Percentiles rank a stretch among this genome's conserved stretches.
Conservation (phyloP, 2,797 vertebrate genomes). For the Acanthurus tractus region DNA sequence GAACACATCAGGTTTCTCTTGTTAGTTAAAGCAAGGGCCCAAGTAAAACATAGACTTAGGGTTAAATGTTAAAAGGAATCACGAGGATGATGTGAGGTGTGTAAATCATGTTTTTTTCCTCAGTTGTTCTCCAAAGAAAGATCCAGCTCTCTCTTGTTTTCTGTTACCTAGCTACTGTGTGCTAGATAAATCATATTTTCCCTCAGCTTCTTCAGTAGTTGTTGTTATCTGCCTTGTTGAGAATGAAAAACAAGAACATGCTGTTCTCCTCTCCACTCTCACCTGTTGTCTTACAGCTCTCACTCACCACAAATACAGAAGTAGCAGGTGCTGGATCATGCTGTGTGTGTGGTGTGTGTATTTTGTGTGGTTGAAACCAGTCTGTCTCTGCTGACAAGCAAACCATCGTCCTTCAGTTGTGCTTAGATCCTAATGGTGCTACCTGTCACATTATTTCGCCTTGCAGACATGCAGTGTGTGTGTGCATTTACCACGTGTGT, state of each 20-base stretch:
- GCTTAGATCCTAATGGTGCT: conserved; percentile 22
- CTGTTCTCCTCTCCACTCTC: conserved; percentile 45
- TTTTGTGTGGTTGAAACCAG: conserved; percentile 10
- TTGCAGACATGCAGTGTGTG: background rate
- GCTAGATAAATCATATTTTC: conserved; percentile 32
- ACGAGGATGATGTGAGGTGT: background rate
- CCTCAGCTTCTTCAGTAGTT: background rate
- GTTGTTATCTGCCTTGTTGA: conserved; percentile 27
- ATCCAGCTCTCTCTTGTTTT: background rate
- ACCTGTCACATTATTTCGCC: conserved; percentile 46
- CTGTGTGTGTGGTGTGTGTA: conserved; percentile 21
- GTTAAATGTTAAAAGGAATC: background rate
- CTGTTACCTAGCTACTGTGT: background rate
- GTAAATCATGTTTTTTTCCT: background rate
- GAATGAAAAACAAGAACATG: conserved; percentile 53
- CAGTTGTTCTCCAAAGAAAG: background rate
- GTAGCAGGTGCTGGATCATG: conserved; percentile 54
- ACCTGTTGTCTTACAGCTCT: conserved; percentile 53
- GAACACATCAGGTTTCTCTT: conserved; percentile 23
- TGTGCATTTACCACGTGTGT: conserved; percentile 1
- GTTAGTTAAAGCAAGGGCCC: conserved; percentile 4
- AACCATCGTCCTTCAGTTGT: conserved; percentile 38
- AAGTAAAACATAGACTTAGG: background rate
- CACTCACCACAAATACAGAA: conserved; percentile 33
- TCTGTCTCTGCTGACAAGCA: conserved; percentile 28